Evolutionary conservation across 2,888 invertebrate species (phyloP), one percentile per base, ranked within the genome.

Genomic region (Gari tellinella): DNA sequence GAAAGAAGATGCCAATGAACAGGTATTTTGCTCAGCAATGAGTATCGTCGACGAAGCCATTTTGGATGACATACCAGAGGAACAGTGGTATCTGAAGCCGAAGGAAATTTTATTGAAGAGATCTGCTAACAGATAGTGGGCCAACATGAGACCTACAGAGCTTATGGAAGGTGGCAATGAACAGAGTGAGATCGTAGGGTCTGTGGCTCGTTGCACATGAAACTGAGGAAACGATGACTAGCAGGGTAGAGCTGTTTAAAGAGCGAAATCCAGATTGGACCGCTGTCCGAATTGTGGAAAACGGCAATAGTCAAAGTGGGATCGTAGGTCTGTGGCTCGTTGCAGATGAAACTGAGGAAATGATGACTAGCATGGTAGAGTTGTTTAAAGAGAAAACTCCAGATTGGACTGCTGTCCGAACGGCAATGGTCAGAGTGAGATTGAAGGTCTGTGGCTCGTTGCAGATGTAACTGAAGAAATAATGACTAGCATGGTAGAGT

Each of bases 341-440:
- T 7, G 56, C 64, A 8, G 52, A 66, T 23, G 57, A 66, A 25
- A 51, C 66, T 17, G 51, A 53, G 15, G 60, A 51, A 8, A 52
- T 58, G 51, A 57, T 66, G 8, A 41, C 57, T 12, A 15, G 43
- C 19, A 52, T 66, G 58, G 41, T 66, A 8, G 10, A 19, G 10
- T 5, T 66, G 21, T 66, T 66, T n/a, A 66, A 58, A 45, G 66
- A 66, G 1, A 57, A 57, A 19, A 66, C 57, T 41, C 51, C 66
- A n/a, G 51, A 43, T 14, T 66, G 66, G 66, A 38, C 25, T 15
- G 17, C 46, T 14, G 40, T 60, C 1, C 51, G 46, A 53, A 52
- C 53, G 2, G 67, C 2, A 68, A 68, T 26, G 67, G 60, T n/a
- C 60, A 65, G 17, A 48, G 49, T 49, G 64, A 65, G 21, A 56